Conservation (phyloP, 2,113 vertebrate species). For the Archocentrus centrarchus region DNA sequence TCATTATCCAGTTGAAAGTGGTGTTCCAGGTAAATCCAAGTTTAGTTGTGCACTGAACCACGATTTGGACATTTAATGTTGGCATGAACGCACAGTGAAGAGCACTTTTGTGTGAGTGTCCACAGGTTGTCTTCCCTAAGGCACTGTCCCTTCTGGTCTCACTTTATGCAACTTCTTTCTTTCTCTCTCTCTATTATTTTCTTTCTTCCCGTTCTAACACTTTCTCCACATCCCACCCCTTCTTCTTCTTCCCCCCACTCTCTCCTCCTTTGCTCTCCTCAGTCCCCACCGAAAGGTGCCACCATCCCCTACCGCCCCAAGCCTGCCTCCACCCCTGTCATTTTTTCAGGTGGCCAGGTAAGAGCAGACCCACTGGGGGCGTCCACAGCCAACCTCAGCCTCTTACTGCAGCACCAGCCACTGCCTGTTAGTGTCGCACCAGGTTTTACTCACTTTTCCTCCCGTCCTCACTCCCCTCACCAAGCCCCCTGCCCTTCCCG, state of each 20-base stretch:
- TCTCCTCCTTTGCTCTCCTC: constrained; percentile 90
- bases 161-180: constrained; percentile 65
- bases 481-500: constrained; percentile 11
- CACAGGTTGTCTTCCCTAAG: constrained; percentile 69
- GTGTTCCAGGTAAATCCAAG: constrained; percentile 65
- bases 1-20: constrained; percentile 78
- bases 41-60: constrained; percentile 61
- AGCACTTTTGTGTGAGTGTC: constrained; percentile 70
- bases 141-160: constrained; percentile 70
- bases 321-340: constrained; percentile 99
- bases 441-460: constrained; percentile 90
- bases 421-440: constrained; percentile 99
- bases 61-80: constrained; percentile 52
- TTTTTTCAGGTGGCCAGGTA: constrained; percentile 99
- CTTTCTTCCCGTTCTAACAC: constrained; percentile 67
- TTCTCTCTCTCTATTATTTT: constrained; percentile 38
- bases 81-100: constrained; percentile 74
- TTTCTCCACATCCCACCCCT: constrained; percentile 67
- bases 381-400: constrained; percentile 99
- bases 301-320: constrained; percentile 99
- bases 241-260: constrained; percentile 71
- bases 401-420: constrained; percentile 99
- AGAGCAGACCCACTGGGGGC: constrained; percentile 99
- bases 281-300: constrained; percentile 99
- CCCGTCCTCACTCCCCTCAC: constrained; percentile 81